Evolutionary conservation across 2,888 invertebrate genomes (phyloP), one percentile per base, ranked within the genome.

Genomic region (Abrostola triplasia): DNA sequence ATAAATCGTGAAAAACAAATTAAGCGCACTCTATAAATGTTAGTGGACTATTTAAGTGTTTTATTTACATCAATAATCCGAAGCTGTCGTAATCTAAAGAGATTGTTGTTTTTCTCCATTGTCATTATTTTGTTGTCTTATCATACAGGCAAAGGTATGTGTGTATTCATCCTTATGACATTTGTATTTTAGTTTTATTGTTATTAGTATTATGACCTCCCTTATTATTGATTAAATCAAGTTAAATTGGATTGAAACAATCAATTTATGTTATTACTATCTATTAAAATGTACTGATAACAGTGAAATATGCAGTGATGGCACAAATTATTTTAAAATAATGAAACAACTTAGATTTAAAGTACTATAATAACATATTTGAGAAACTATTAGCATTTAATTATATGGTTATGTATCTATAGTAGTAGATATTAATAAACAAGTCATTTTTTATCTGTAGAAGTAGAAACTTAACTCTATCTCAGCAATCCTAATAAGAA

Each of bases 1-100:
- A 70, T 79, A 73, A 76, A 63, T 53, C 13, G 48, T 59, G 47
- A 56, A 76, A 79, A 76, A 70, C 66, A 73, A 64, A 62, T 59
- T 64, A 49, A 67, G 64, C 67, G 53, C 61, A 50, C 38, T 54
- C n/a, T 37, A 37, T 52, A 53, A 59, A 53, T 58, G 56, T 53
- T 63, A 67, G 56, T 62, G 54, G 68, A 48, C 6, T 62, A 62
- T 61, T 24, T 13, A 47, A 47, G 24, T 47, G 44, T 64, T 59
- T 70, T 72, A 77, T 71, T 76, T 76, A 77, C 78, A 64, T 64
- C 36, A 47, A 35, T 55, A 38, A 58, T 62, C 59, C 53, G 24
- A 42, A 63, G 47, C 67, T 70, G 61, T 60, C 48, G 40, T 62
- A 47, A 47, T 59, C 51, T 56, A n/a, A 6, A 59, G 11, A 48